Base-by-base conservation (phyloP, 2,888 invertebrate species). In the Ormyrus labotus region DNA sequence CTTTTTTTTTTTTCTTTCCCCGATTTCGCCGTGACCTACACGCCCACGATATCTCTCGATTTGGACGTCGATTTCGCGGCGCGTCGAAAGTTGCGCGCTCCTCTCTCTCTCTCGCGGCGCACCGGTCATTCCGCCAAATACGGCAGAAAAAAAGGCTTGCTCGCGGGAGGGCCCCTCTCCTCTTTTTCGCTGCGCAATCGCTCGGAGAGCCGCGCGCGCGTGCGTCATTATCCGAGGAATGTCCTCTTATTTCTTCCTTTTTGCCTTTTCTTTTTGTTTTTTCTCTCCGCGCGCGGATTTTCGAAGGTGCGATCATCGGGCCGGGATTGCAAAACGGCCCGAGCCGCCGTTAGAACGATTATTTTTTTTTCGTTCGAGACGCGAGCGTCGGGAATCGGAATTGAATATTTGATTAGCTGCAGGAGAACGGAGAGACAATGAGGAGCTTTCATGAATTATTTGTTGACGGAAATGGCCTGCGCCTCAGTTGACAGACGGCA, bases 181-280 rank as follows among this genome's bases (percentile, higher is more conserved):
- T 6, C 60, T 50, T 19, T 19, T 55, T n/a, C 57, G 48, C 48
- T 64, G 55, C 50, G 60, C 68, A 61, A 67, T 74, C 58, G 53
- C 11, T 19, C 19, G 19, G 19, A 19, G 19, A 19, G 19, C 19
- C 19, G 19, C 19, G 19, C 19, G 19, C 48, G 51, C 11, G 68
- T 79, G 79, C 79, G 74, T 76, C 80, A 80, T 67, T 73, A 73
- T 58, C 80, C 55, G 69, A 65, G 70, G 77, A 75, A 63, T 81
- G 71, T 78, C 72, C 64, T 78, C 69, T 69, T 68, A 4, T 68
- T 79, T 34, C 47, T 47, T 45, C 10, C 7, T 13, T 63, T 67
- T 67, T 48, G 4, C 65, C 11, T 58, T n/a, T 48, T 58, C 48
- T 57, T 48, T 58, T 48, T 48, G n/a, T 19, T 13, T 13, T 13